phyloP scores from a whole-genome alignment of 1,140 invertebrate genomes.

The Pristionchus pacificus region DNA sequence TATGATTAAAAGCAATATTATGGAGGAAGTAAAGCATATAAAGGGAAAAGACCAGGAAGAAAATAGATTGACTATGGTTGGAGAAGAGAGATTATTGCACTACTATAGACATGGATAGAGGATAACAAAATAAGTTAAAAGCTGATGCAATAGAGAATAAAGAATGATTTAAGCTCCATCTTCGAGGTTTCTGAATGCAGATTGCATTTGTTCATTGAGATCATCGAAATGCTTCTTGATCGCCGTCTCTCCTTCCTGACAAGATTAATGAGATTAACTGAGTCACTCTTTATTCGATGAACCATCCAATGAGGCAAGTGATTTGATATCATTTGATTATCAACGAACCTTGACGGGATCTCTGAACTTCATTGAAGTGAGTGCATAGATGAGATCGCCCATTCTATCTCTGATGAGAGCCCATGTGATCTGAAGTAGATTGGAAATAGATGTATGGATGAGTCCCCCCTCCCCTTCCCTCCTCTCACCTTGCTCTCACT shows the following conservation, averaged over 20 bases:
- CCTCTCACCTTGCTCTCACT: constrained; percentile 86
- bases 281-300: background rate
- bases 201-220: constrained; percentile 3
- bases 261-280: too few species aligned
- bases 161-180: too few species aligned
- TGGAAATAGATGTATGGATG: constrained; percentile 90
- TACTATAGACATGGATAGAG: too few species aligned
- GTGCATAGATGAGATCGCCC: too few species aligned
- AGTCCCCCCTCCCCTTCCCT: constrained; percentile 88
- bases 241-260: constrained; percentile 8
- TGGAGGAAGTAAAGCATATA: too few species aligned
- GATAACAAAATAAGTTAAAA: too few species aligned
- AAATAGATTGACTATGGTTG: too few species aligned
- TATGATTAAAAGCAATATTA: too few species aligned
- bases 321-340: constrained; percentile 78
- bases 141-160: too few species aligned
- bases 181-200: constrained; percentile 13
- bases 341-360: constrained; percentile 43
- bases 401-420: constrained; percentile 91
- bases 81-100: too few species aligned
- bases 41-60: too few species aligned
- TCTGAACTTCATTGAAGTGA: too few species aligned
- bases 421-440: constrained; percentile 96
- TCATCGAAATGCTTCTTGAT: constrained; percentile 5
- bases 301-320: background rate